These are phyloP conservation scores for Gymnocephalus cernua DNA, from an alignment of 2,113 vertebrate genomes.

Conservation along the genomic window DNA sequence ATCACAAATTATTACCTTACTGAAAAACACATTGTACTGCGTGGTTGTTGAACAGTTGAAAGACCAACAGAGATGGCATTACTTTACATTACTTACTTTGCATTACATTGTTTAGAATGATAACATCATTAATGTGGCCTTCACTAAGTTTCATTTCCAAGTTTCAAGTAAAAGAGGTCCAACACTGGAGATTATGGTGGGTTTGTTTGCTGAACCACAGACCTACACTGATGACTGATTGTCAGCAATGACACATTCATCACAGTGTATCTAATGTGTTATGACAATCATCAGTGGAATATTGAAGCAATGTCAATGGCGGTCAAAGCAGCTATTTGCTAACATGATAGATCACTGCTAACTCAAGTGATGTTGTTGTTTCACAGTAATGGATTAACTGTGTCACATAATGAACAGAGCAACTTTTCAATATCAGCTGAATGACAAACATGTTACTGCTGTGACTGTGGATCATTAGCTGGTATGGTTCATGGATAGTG, in stretches of 20 bases:
- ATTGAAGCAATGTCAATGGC: constrained; percentile 57
- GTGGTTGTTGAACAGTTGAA: background rate
- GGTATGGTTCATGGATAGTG: background rate
- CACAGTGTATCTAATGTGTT: constrained; percentile 46
- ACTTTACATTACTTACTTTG: too few relatives aligned
- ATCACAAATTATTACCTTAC: background rate
- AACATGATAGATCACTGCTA: constrained; percentile 12
- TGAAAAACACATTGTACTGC: background rate
- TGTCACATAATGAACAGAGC: constrained; percentile 17
- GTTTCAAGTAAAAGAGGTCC: background rate
- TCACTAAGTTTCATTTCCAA: background rate
- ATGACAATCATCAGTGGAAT: constrained; percentile 16
- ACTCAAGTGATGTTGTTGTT: constrained; percentile 22
- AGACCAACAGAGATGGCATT: background rate
- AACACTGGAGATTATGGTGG: background rate
- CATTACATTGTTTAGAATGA: constrained; percentile 10
- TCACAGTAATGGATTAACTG: constrained; percentile 14
- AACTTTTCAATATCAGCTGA: constrained; percentile 32
- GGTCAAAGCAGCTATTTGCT: background rate
- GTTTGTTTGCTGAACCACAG: constrained; percentile 4
- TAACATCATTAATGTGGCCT: constrained; percentile 14
- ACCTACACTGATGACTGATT: background rate
- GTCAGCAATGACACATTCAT: constrained; percentile 39
- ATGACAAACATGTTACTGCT: constrained; percentile 8
- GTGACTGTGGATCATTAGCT: constrained; percentile 9